Base-by-base conservation (phyloP, 2,888 invertebrate genomes). In the Dryobota labecula region DNA sequence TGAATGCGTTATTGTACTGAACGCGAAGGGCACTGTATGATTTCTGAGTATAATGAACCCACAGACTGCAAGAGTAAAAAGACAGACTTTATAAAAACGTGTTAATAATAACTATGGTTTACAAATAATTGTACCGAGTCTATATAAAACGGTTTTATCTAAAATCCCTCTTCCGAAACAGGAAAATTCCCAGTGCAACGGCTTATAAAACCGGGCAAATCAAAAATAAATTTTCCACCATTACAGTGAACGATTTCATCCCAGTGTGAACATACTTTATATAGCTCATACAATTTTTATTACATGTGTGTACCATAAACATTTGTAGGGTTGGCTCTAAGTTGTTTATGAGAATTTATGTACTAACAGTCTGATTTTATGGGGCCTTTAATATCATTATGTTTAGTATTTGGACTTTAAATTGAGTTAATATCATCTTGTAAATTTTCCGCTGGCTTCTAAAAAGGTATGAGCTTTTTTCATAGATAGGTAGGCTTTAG, bases 321-420 rank as follows among this genome's bases (percentile, higher is more conserved):
- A 80, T 82, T 73, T 73, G 75, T 73, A 70, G 71, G 63, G 71
- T 54, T 63, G 43, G 53, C 51, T 78, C 75, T 75, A 79, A 85
- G 84, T 85, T 84, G 84, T 84, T 84, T 79, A 85, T 79, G 76
- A 75, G 76, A 65, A 84, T 84, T 85, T 81, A 85, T 83, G 82
- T 69, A 61, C 63, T 70, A 68, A 83, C 81, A 60, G 73, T 61
- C 62, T 63, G 65, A 78, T 85, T 84, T 83, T 78, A 84, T 75
- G 71, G 20, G 54, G 43, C 64, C 41, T 65, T 73, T 73, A 54
- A 78, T 74, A 73, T 68, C 43, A 80, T 83, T 80, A 75, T 53
- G 68, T 76, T 74, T 68, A 38, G 49, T 60, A 62, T 77, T 76
- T 47, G 33, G 18, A 57, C 20, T 77, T 77, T 43, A 78, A 65